Evolutionary conservation across 1,140 invertebrate species (phyloP).

Genomic region (Orchesella cincta): DNA sequence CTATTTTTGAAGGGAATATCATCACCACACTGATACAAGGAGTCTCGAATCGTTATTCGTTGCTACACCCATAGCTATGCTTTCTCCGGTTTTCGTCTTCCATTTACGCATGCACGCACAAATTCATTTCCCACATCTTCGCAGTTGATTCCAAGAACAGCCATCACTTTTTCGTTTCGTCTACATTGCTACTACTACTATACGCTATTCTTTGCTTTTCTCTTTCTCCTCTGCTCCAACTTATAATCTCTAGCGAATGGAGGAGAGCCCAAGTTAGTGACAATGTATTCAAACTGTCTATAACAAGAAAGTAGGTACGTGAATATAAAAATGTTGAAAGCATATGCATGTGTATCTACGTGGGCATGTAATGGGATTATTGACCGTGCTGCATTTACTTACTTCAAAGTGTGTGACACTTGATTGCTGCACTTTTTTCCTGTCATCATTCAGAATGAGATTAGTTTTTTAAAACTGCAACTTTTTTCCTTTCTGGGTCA

Average conservation of each 20-base stretch:
- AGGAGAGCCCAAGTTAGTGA: too few species aligned
- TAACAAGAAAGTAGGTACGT: neutral
- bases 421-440: constrained; percentile 25
- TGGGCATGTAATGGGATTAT: constrained; percentile 27
- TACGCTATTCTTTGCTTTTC: too few species aligned
- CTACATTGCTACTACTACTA: neutral
- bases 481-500: constrained; percentile 1
- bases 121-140: constrained; percentile 20
- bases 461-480: neutral
- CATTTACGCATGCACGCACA: constrained; percentile 27
- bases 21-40: too few species aligned
- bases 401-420: constrained; percentile 20
- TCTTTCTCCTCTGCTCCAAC: too few species aligned
- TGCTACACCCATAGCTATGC: too few species aligned
- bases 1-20: too few species aligned
- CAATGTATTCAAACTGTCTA: too few species aligned
- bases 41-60: too few species aligned
- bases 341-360: neutral
- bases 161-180: constrained; percentile 5
- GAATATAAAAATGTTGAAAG: neutral
- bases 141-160: neutral
- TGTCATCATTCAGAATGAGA: too few species aligned
- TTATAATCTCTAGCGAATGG: too few species aligned
- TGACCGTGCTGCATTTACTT: constrained; percentile 21
- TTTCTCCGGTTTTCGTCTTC: neutral